Evolutionary conservation across 2,113 vertebrate genomes (phyloP).

Genomic region (Numida meleagris): DNA sequence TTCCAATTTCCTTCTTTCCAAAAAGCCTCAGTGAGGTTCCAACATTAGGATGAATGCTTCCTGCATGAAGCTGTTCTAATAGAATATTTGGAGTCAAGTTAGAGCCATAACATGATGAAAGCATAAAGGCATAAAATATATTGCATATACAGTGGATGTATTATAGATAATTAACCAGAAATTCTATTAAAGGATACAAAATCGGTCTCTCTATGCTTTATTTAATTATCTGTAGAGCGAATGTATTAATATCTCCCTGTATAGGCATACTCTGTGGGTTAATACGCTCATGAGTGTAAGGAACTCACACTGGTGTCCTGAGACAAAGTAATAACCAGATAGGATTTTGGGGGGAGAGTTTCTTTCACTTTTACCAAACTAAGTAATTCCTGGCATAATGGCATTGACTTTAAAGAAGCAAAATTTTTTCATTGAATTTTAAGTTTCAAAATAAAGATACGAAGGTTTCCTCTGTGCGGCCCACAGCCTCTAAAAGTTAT

Average conservation of each 20-base stretch:
- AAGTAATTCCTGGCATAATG: neutral
- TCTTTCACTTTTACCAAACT: neutral
- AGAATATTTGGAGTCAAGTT: neutral
- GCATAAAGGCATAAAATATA: neutral
- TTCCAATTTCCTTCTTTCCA: neutral
- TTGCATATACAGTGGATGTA: neutral
- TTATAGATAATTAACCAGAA: neutral
- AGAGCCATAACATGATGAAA: neutral
- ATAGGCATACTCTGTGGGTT: neutral
- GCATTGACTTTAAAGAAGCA: neutral
- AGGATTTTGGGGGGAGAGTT: neutral
- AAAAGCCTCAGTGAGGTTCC: neutral
- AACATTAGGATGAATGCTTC: neutral
- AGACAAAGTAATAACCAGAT: neutral
- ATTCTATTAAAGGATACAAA: conserved; percentile 7
- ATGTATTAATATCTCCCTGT: neutral
- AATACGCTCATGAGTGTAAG: neutral
- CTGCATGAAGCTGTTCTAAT: neutral
- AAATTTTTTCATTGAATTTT: neutral
- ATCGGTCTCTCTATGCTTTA: neutral
- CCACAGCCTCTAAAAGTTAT: neutral
- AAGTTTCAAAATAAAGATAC: neutral
- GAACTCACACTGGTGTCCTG: neutral
- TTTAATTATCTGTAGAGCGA: conserved; percentile 2
- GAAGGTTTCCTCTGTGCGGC: neutral